Evolutionary conservation across 1,140 invertebrate genomes (phyloP), one percentile per base, ranked within the genome.

Genomic region (Helicoverpa zea): DNA sequence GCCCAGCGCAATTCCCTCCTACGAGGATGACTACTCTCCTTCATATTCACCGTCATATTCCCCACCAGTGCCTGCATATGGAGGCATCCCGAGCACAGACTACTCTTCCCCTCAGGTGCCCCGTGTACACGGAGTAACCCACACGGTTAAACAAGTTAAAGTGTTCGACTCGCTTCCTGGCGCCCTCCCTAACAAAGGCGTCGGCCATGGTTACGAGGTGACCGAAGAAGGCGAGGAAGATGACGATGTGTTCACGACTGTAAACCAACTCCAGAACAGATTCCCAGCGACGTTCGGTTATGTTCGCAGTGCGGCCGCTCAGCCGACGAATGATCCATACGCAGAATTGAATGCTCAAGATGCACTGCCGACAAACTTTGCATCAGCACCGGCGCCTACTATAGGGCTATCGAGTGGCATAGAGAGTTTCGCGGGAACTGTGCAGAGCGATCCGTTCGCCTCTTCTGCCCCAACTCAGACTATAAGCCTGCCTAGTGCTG

Each of bases 101-200:
- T 77, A 35, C 14, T 52, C 74, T 0, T 43, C 23, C 11, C 59
- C 23, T 54, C 78, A 91, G 85, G 63, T 83, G 81, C 83, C 91
- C 63, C 79, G 92, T 84, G 70, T 95, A 79, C 88, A 84, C 75
- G 89, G 86, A 59, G 84, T 94, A 18, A 87, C 87, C 1, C 93
- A 94, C 81, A 94, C 92, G 23, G 88, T 94, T 0, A 92, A 94
- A 75, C 91, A 94, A 80, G 89, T 93, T 2, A 94, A 94, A 80
- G 92, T 94, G 3, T 94, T 89, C 35, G 92, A 94, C 83, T 92
- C 92, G 0, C 82, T 92, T 12, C 93, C 93, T 3, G 90, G 90
- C 1, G 88, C 84, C 23, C 30, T 92, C 68, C 88, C 88, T 2
- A 81, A 80, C 11, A 79, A 68, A 9, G 84, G 70, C 2, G 82